These are phyloP conservation scores for Hylaea fasciaria DNA, from an alignment of 2,888 invertebrate species.

Conservation along the genomic window DNA sequence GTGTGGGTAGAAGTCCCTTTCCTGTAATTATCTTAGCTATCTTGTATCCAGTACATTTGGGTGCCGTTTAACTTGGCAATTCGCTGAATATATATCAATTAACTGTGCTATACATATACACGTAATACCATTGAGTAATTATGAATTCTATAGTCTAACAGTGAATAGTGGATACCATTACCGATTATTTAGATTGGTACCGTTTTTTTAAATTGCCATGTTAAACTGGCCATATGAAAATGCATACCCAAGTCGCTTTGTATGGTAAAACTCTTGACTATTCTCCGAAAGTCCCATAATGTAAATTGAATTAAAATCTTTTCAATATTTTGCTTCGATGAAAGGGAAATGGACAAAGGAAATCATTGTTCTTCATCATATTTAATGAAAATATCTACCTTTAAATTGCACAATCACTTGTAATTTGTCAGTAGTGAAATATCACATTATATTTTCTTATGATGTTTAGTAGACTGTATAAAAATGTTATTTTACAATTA, in stretches of 20 bases:
- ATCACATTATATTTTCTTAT: too few relatives aligned
- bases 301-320: slow-evolving; percentile 2
- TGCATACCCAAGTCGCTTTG: slow-evolving; percentile 20
- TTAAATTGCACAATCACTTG: too few relatives aligned
- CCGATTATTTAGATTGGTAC: background rate
- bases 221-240: slow-evolving; percentile 13
- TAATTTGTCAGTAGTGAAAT: too few relatives aligned
- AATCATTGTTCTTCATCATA: too few relatives aligned
- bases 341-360: slow-evolving; percentile 34
- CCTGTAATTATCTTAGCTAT: slow-evolving; percentile 18
- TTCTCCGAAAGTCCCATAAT: background rate
- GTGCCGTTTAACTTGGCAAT: slow-evolving; percentile 19
- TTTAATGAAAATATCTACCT: too few relatives aligned
- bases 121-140: too few relatives aligned
- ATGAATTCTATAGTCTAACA: too few relatives aligned
- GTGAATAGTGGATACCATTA: too few relatives aligned
- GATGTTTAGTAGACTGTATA: too few relatives aligned
- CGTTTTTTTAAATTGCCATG: background rate
- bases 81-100: background rate
- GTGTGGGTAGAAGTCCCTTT: slow-evolving; percentile 49
- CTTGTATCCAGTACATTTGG: slow-evolving; percentile 9
- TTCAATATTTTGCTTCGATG: slow-evolving; percentile 27
- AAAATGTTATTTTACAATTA: too few relatives aligned
- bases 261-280: slow-evolving; percentile 16
- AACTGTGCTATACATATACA: background rate